These are phyloP conservation scores for Antigone vipio DNA, from an alignment of 2,113 vertebrate species.

Conservation along the genomic window DNA sequence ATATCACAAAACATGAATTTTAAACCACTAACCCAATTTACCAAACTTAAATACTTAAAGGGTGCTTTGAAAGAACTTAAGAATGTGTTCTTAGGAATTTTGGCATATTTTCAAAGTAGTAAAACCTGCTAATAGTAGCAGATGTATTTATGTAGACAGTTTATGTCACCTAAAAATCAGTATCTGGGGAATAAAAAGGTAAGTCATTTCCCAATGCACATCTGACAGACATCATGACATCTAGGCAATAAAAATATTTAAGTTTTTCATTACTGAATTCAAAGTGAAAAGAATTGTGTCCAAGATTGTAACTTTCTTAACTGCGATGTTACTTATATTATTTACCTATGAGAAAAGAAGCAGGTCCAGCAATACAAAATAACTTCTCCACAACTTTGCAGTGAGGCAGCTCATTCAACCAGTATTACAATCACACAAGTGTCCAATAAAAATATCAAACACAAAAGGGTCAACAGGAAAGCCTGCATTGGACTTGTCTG, in stretches of 20 bases:
- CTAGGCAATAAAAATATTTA: neutral
- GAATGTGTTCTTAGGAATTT: neutral
- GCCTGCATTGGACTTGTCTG: neutral
- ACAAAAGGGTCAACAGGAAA: neutral
- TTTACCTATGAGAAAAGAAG: neutral
- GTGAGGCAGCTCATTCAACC: neutral
- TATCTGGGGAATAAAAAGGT: neutral
- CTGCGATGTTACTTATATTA: neutral
- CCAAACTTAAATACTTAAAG: conserved; percentile 26
- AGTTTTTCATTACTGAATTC: neutral
- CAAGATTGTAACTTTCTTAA: neutral
- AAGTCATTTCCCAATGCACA: neutral
- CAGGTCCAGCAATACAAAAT: neutral
- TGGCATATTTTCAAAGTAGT: neutral
- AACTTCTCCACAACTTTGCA: neutral
- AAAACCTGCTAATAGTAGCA: neutral
- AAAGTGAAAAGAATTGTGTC: neutral
- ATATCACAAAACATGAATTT: conserved; percentile 50
- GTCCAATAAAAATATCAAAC: neutral
- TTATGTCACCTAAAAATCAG: neutral
- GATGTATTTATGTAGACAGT: neutral
- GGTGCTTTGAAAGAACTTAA: neutral
- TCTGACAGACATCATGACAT: neutral
- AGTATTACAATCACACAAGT: neutral
- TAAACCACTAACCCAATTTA: conserved; percentile 30